A percentile compares a stretch with the other conserved stretches of the same genome.
These are phyloP conservation scores for Enteromius argenteus DNA, from an alignment of 2,797 vertebrate species.

Conservation along the genomic window DNA sequence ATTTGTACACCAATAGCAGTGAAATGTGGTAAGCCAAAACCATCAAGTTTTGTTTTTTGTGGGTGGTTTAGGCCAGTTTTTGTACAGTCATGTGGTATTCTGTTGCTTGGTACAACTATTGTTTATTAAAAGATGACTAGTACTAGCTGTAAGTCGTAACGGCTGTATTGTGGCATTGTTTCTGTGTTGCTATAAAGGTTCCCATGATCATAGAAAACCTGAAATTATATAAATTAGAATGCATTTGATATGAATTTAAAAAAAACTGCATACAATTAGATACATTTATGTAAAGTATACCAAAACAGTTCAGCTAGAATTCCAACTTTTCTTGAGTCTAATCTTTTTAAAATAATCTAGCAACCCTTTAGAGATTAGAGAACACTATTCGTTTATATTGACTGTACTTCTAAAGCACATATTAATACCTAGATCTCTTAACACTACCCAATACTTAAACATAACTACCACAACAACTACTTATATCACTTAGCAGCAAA, in stretches of 20 bases:
- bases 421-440: not conserved
- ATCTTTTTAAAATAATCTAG: not conserved
- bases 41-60: not conserved
- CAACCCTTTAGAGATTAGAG: not conserved
- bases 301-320: not conserved
- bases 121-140: constrained; percentile 2
- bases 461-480: not conserved
- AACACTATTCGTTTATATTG: not conserved
- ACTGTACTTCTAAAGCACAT: not conserved
- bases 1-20: not conserved
- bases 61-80: not conserved
- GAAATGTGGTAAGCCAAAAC: not conserved
- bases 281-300: not conserved
- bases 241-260: not conserved
- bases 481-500: not conserved
- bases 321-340: not conserved
- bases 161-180: not conserved
- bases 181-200: not conserved
- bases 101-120: not conserved
- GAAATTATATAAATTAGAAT: not conserved
- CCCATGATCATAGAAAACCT: not conserved
- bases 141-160: not conserved
- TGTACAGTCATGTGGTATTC: not conserved
- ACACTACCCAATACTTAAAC: not conserved
- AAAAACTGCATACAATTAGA: not conserved